Base-by-base conservation (phyloP, 2,888 invertebrate genomes). In the Neelides folsomi region DNA sequence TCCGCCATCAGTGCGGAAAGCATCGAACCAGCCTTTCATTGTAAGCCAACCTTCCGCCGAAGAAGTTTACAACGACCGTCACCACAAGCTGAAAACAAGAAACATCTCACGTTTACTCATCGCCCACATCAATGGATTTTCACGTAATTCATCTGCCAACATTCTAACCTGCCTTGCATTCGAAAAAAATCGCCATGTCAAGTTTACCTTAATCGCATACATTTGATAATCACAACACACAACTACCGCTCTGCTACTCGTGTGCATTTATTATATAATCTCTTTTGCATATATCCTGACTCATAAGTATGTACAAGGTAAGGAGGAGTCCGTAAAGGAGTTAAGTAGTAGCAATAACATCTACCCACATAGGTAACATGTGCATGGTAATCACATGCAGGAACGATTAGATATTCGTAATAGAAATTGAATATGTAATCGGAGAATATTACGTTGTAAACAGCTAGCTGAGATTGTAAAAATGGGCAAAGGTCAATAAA, bases 1-100 rank as follows among this genome's bases (percentile, higher is more conserved):
- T 66, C 90, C 94, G 70, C 93, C 93, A 77, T 92, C 87, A 75
- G 83, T 83, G 71, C 95, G 86, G 78, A 94, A 95, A 63, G 92
- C 90, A 74, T 92, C 92, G 75, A 93, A 93, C 63, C 63, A 63
- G 47, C 63, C 63, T 54, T 52, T 57, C 63, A 63, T 62, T 52
- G 50, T 63, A 51, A 55, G 59, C 53, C 55, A 56, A 51, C 38
- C 56, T 58, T 53, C 58, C 51, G 39, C 20, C 51, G 47, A 56
- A 54, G 54, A 53, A 50, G 54, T 54, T 55, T 55, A 56, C 57
- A 55, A 59, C 52, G 56, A 53, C 59, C 54, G 52, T 55, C 57
- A 59, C 56, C 59, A 55, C 55, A 50, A 54, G 47, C 56, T 56
- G 51, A 27, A 42, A 49, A 19, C 18, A 42, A 15, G 13, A 15